Base-by-base conservation (phyloP, 2,113 vertebrate species). In the Gracilinanus agilis region DNA sequence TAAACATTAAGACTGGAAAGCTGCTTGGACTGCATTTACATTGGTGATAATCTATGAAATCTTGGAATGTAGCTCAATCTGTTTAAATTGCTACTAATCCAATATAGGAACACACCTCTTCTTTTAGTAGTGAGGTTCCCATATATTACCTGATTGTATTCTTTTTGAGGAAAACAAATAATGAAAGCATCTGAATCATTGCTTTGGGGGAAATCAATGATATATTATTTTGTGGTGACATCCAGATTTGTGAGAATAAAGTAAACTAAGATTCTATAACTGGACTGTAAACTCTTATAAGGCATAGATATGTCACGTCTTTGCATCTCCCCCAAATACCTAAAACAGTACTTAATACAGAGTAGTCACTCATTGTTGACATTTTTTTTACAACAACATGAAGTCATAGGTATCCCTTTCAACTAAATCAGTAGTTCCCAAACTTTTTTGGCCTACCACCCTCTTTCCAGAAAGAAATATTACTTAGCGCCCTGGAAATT, bases 141-240 rank as follows among this genome's bases (percentile, higher is more conserved):
- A 6, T 75, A 21, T 40, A 91, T 89, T 61, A 83, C 44, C 49
- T 91, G 88, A 61, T 34, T 55, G 2, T 83, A 44, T 92, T 94
- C 21, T 55, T 56, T 55, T 44, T 53, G 25, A 61, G 49, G 90
- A n/a, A 89, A 55, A 44, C 0, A 49, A 54, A 88, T 67, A 90
- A 58, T 24, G 34, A 83, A 54, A 25, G 1, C 27, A 53, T 90
- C 91, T 53, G 88, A 40, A 92, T 54, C 93, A 25, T 24, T 44
- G n/a, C 13, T 56, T 55, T n/a, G 5, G n/a, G 24, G 92, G 94
- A 94, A 90, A 34, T 83, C n/a, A 83, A 83, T 83, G 67, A 40
- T 40, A 24, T 61, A 27, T 11, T 23, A 94, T 49, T 21, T 67
- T 94, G 13, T 21, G 9, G 49, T 11, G 89, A 58, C 92, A 90